phyloP scores from a whole-genome alignment of 2,888 invertebrate species.

The Enchytraeus crypticus region DNA sequence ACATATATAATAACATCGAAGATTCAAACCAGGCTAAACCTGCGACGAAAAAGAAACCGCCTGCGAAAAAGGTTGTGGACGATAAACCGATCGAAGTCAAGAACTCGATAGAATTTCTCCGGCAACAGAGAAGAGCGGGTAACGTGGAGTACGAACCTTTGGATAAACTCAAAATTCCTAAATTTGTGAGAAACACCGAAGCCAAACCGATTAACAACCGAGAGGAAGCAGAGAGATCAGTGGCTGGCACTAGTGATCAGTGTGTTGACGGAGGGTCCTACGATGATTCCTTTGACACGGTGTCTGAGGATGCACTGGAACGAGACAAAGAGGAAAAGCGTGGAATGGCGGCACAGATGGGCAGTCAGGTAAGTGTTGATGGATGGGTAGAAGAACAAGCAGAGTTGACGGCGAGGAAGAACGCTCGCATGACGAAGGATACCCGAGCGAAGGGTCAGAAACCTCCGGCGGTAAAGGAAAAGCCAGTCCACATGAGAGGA shows the following conservation, averaged over 20 bases:
- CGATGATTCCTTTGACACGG: constrained; percentile 10
- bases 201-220: neutral
- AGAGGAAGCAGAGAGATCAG: neutral
- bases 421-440: no score
- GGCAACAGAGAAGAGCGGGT: no score
- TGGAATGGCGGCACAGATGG: neutral
- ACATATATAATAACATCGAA: constrained; percentile 1
- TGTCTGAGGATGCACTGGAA: neutral
- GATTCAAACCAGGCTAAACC: neutral
- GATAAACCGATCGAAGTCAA: neutral
- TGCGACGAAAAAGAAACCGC: neutral
- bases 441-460: no score
- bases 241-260: neutral
- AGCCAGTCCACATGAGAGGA: no score
- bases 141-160: no score
- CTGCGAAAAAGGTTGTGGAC: neutral
- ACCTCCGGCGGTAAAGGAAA: no score
- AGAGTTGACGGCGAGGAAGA: neutral
- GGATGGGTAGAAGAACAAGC: constrained; percentile 3
- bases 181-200: neutral
- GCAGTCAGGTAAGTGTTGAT: neutral
- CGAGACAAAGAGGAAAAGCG: no score
- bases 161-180: no score
- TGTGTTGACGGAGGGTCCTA: constrained; percentile 1
- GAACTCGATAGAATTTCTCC: neutral